phyloP scores from a whole-genome alignment of 2,113 vertebrate genomes.

The Chloropsis cyanopogon region DNA sequence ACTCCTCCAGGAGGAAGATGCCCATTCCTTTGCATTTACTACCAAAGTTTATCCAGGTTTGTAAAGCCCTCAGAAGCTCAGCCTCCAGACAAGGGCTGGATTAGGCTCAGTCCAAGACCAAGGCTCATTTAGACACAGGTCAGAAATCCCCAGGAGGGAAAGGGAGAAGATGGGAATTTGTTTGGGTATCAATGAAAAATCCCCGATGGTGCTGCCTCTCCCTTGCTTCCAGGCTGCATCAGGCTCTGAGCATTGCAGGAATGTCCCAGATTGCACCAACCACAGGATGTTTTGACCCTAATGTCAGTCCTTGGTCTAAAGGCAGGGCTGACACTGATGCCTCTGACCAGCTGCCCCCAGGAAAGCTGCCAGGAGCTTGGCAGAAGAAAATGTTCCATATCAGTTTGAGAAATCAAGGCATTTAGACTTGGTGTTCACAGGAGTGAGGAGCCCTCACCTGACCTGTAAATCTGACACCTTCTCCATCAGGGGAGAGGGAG shows the following conservation, averaged over 20 bases:
- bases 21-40: accelerated
- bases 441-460: background rate
- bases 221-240: background rate
- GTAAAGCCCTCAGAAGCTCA: background rate
- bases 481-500: background rate
- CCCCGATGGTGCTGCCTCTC: background rate
- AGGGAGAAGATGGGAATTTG: background rate
- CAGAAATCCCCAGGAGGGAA: background rate
- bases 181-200: background rate
- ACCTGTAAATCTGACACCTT: background rate
- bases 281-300: background rate
- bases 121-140: background rate
- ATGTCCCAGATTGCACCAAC: background rate
- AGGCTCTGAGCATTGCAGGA: background rate
- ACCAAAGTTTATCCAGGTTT: background rate
- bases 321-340: background rate
- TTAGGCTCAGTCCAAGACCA: background rate
- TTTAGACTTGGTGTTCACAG: background rate
- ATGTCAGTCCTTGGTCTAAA: background rate
- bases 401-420: background rate
- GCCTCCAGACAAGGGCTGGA: background rate
- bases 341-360: background rate
- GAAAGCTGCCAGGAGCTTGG: background rate
- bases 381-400: background rate
- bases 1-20: background rate